Evolutionary conservation across 2,797 vertebrate species (phyloP).

Genomic region (Diglossa cyanea): DNA sequence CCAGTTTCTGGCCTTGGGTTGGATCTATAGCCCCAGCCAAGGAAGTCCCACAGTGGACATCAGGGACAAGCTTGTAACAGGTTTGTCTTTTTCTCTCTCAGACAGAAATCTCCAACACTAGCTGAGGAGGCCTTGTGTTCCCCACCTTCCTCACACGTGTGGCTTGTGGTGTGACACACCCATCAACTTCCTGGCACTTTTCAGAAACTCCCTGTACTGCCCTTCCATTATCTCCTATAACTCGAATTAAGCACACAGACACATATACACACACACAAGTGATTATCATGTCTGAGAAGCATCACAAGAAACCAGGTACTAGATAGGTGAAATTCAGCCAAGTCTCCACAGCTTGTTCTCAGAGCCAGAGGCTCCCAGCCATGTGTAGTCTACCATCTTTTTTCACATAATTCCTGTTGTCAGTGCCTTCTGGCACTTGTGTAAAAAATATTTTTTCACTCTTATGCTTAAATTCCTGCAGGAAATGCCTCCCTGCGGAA

Average conservation of each 20-base stretch:
- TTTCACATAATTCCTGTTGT: not conserved
- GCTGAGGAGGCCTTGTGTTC: not conserved
- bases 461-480: not conserved
- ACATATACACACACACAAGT: not conserved
- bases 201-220: not conserved
- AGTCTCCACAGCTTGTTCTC: not conserved
- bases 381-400: rapidly evolving
- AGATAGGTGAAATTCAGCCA: not conserved
- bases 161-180: not conserved
- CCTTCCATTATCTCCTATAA: not conserved
- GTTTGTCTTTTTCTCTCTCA: not conserved
- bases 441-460: not conserved
- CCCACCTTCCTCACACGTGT: not conserved
- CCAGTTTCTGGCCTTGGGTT: not conserved
- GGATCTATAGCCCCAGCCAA: not conserved
- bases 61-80: not conserved
- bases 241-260: not conserved
- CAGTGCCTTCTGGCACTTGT: not conserved
- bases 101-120: not conserved
- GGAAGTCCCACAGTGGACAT: not conserved
- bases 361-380: not conserved
- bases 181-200: not conserved
- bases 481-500: not conserved
- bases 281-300: not conserved
- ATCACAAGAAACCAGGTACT: not conserved